Evolutionary conservation across 2,888 invertebrate genomes (phyloP).

Genomic region (Mythimna ferrago): DNA sequence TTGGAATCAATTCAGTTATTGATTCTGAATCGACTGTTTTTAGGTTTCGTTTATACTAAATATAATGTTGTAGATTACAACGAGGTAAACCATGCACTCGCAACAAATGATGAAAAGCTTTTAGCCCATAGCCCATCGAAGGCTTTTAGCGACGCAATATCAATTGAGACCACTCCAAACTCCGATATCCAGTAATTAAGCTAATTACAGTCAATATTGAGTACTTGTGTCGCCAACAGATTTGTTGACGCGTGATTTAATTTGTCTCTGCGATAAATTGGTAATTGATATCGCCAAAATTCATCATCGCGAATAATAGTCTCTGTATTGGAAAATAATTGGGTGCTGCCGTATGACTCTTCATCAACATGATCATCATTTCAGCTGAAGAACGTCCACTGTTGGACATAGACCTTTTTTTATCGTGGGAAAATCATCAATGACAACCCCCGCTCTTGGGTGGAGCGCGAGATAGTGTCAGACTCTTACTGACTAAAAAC

Average conservation of each 20-base stretch:
- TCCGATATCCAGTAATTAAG: conserved; percentile 25
- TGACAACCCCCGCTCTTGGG: too few relatives aligned
- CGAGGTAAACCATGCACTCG: conserved; percentile 16
- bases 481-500: too few relatives aligned
- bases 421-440: too few relatives aligned
- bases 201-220: conserved; percentile 24
- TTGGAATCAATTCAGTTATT: too few relatives aligned
- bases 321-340: too few relatives aligned
- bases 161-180: conserved; percentile 40
- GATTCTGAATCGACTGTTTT: too few relatives aligned
- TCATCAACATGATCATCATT: too few relatives aligned
- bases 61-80: conserved; percentile 3
- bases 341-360: too few relatives aligned
- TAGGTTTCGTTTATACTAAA: too few relatives aligned
- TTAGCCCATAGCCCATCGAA: conserved; percentile 14
- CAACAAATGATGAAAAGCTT: conserved; percentile 47
- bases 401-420: too few relatives aligned
- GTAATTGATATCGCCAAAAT: neutral
- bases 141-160: conserved; percentile 48
- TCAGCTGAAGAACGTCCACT: too few relatives aligned
- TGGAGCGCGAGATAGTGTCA: too few relatives aligned
- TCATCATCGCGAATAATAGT: neutral
- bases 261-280: neutral
- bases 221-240: conserved; percentile 17
- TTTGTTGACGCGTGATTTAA: neutral